Conservation (phyloP, 2,888 invertebrate genomes). For the Rotaria magnacalcarata region DNA sequence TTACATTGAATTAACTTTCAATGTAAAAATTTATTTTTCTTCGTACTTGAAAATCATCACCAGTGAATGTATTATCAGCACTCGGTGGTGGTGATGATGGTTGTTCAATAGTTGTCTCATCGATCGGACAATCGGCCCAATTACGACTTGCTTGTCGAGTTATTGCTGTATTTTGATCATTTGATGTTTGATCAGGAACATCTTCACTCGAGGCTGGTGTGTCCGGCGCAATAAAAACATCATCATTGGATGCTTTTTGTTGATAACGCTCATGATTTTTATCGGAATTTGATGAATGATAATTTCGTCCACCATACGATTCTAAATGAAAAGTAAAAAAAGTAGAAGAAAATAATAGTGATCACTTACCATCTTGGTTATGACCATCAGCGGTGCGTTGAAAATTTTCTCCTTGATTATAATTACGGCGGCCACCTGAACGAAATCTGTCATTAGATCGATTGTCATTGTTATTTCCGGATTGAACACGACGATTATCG, state of each 20-base stretch:
- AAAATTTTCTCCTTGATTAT: neutral
- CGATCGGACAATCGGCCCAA: slow-evolving; percentile 15
- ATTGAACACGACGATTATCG: too few species aligned
- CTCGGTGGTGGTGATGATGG: neutral
- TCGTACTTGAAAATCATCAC: neutral
- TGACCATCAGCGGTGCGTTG: neutral
- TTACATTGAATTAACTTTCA: too few species aligned
- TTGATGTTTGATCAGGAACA: neutral
- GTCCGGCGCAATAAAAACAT: slow-evolving; percentile 18
- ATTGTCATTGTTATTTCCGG: neutral
- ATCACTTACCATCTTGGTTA: neutral
- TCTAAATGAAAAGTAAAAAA: neutral
- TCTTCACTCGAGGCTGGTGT: neutral
- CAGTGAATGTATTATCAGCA: neutral
- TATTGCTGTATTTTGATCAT: neutral
- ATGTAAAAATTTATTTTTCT: too few species aligned
- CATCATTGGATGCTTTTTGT: neutral
- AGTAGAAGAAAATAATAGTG: neutral
- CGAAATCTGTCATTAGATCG: neutral
- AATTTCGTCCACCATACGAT: neutral
- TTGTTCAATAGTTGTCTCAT: neutral
- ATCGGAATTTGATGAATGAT: neutral
- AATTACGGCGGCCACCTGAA: neutral
- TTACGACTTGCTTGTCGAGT: neutral
- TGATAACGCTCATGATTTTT: neutral